Evolutionary conservation across 2,888 invertebrate genomes (phyloP), one percentile per base, ranked within the genome.

Genomic region (Pseudococcus longispinus): DNA sequence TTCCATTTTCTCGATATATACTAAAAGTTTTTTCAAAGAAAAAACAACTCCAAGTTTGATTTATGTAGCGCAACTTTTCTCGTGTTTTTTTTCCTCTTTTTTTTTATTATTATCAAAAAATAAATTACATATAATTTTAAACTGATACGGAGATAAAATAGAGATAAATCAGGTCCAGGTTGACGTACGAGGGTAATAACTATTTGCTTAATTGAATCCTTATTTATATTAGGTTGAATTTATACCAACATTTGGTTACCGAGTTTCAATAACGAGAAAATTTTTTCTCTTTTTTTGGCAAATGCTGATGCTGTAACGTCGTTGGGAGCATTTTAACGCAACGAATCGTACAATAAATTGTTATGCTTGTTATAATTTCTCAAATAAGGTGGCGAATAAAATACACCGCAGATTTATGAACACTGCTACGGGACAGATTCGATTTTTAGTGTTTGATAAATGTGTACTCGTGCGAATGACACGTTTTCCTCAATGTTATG

Each of bases 1-100:
- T 84, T 84, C 84, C 83, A 83, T 74, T 74, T 74, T 74, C 74
- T 74, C 74, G 74, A 74, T 74, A 74, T 74, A 74, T 51, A 51
- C 32, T 32, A 32, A 74, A 74, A 74, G 74, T 74, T 74, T 74
- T 74, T 74, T 74, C 74, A 37, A 74, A 74, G 74, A 37, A 74
- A 74, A 65, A 74, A 74, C 18, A 51, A 74, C 32, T n/a, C 37
- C 26, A 15, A 74, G 74, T 74, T 74, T 74, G 74, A 74, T 74
- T 74, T 74, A 74, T 74, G 74, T 74, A 37, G 74, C 37, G 74
- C n/a, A 74, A 74, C 32, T 74, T 74, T 74, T 74, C n/a, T 74
- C 74, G 32, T 65, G 65, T 65, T 8, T 65, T 65, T 65, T 65
- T 65, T 26, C 5, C n/a, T 51, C n/a, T n/a, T 18, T 51, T 51